phyloP scores from a whole-genome alignment of 2,888 invertebrate species.

The Athalia rosae region DNA sequence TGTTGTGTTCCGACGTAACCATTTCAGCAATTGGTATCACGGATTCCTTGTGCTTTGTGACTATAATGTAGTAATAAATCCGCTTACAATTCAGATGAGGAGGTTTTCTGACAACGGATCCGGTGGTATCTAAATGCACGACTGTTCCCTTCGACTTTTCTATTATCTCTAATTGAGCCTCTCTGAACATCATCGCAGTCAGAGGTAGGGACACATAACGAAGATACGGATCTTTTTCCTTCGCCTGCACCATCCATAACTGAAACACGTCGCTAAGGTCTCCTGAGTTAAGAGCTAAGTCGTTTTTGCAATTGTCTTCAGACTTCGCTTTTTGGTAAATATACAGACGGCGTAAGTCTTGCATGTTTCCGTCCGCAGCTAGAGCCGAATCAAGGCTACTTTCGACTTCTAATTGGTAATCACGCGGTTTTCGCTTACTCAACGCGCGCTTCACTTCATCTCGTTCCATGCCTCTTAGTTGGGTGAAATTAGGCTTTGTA shows the following conservation, averaged over 20 bases:
- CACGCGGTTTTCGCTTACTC: constrained; percentile 58
- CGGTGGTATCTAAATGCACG: constrained; percentile 51
- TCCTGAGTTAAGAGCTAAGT: background rate
- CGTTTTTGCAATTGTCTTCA: constrained; percentile 15
- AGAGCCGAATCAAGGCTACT: constrained; percentile 37
- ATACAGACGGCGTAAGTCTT: constrained; percentile 19
- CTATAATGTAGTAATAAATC: constrained; percentile 48
- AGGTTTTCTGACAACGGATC: constrained; percentile 47
- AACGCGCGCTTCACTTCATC: constrained; percentile 70
- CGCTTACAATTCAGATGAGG: constrained; percentile 42
- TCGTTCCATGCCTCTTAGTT: constrained; percentile 58
- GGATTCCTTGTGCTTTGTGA: constrained; percentile 7
- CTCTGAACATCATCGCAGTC: constrained; percentile 39
- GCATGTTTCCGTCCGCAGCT: constrained; percentile 44
- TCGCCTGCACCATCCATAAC: constrained; percentile 32
- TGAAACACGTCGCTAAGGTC: constrained; percentile 47
- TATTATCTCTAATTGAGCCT: constrained; percentile 8
- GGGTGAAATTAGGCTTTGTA: background rate
- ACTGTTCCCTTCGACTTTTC: background rate
- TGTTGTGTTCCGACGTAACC: constrained; percentile 18
- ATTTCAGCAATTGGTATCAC: constrained; percentile 12
- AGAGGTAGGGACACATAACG: constrained; percentile 23
- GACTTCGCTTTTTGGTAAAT: constrained; percentile 14
- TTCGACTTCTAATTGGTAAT: constrained; percentile 41
- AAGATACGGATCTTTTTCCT: constrained; percentile 40